Conservation (phyloP, 2,797 vertebrate genomes). For the Poecilia gillii region DNA sequence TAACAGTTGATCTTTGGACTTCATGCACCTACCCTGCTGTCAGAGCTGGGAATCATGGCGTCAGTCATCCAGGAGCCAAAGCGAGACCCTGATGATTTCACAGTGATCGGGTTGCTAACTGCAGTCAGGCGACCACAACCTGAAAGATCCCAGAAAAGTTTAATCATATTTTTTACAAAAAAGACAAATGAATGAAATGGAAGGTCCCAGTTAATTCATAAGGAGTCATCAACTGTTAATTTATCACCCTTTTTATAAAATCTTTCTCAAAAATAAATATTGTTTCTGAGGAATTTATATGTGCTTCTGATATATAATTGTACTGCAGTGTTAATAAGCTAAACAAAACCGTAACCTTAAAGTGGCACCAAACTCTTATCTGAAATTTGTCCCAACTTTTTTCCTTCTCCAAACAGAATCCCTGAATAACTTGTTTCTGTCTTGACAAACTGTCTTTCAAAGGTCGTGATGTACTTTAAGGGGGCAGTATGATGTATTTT, state of each 20-base stretch:
- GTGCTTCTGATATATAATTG: background rate
- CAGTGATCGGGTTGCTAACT: slow-evolving; percentile 90
- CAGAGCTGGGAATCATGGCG: slow-evolving; percentile 90
- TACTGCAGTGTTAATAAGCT: background rate
- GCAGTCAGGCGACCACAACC: slow-evolving; percentile 92
- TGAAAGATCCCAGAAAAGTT: slow-evolving; percentile 48
- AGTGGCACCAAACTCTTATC: background rate
- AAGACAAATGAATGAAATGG: background rate
- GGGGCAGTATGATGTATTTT: too few species aligned
- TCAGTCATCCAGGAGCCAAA: slow-evolving; percentile 98
- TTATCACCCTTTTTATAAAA: background rate
- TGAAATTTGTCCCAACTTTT: background rate
- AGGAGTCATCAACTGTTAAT: slow-evolving; percentile 2
- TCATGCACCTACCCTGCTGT: slow-evolving; percentile 86
- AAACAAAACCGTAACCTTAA: slow-evolving; percentile 1
- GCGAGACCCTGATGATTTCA: slow-evolving; percentile 92
- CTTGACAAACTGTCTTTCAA: background rate
- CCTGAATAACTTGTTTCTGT: background rate
- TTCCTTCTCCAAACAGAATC: background rate
- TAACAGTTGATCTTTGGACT: background rate
- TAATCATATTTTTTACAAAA: background rate
- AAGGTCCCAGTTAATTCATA: slow-evolving; percentile 13
- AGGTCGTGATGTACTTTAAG: background rate
- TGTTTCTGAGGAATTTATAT: background rate
- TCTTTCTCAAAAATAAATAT: background rate